Conservation (phyloP, 2,797 vertebrate genomes). For the Paedocypris micromegethes region DNA sequence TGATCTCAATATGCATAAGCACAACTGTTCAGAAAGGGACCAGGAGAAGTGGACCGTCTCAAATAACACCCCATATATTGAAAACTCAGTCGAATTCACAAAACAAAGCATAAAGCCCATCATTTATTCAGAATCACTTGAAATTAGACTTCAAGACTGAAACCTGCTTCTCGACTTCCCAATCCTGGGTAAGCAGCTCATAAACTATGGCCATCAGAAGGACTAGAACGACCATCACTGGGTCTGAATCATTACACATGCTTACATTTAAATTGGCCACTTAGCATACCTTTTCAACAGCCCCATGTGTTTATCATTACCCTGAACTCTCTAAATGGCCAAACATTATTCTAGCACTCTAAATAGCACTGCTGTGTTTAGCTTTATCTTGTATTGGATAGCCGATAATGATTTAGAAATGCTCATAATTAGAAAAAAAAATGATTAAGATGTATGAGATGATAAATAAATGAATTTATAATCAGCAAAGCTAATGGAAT, state of each 20-base stretch:
- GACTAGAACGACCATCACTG: conserved; percentile 31
- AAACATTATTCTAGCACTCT: conserved; percentile 69
- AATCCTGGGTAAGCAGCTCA: background rate
- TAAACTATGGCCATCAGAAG: conserved; percentile 25
- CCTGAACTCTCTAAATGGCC: conserved; percentile 65
- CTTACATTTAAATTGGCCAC: conserved; percentile 74
- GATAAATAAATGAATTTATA: conserved; percentile 38
- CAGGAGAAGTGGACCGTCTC: no score
- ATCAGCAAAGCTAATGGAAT: conserved; percentile 35
- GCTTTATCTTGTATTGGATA: conserved; percentile 61
- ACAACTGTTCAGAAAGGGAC: conserved; percentile 16
- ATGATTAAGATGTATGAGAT: conserved; percentile 19
- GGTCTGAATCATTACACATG: conserved; percentile 62
- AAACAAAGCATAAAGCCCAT: no score
- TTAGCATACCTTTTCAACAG: conserved; percentile 70
- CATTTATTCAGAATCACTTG: background rate
- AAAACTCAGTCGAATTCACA: background rate
- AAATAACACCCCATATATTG: background rate
- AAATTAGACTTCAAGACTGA: background rate
- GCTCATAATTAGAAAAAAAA: conserved; percentile 46
- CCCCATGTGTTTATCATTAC: conserved; percentile 78
- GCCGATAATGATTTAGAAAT: conserved; percentile 70
- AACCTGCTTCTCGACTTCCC: no score
- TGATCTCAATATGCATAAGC: background rate
- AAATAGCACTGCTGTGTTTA: conserved; percentile 67